Conservation (phyloP, 2,113 vertebrate genomes). For the Argyrosomus japonicus region DNA sequence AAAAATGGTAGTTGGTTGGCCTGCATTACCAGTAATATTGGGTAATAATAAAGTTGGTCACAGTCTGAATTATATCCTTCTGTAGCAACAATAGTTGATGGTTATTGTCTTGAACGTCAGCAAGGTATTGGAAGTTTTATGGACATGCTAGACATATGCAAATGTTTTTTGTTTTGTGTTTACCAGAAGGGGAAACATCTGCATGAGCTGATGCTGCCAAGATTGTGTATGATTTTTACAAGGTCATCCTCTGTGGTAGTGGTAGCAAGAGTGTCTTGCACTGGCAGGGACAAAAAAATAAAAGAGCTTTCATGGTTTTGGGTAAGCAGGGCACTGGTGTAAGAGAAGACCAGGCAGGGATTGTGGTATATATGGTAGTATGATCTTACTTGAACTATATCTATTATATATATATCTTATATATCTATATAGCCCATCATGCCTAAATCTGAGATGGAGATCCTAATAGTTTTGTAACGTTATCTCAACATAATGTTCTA, state of each 20-base stretch:
- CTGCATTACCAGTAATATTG: not conserved
- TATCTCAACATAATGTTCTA: too few relatives aligned
- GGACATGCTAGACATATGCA: not conserved
- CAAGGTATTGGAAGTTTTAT: not conserved
- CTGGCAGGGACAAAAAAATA: not conserved
- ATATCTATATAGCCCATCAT: not conserved
- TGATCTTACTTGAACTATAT: too few relatives aligned
- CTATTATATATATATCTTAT: too few relatives aligned
- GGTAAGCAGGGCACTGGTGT: not conserved
- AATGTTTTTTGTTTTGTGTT: not conserved
- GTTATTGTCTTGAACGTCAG: not conserved
- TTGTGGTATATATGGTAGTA: not conserved
- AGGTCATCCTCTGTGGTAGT: not conserved
- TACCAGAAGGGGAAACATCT: not conserved
- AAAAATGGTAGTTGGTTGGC: not conserved
- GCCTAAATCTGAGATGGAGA: too few relatives aligned
- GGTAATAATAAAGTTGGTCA: not conserved
- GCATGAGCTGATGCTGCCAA: not conserved
- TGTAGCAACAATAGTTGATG: not conserved
- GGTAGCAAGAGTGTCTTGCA: not conserved
- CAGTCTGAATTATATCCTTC: not conserved
- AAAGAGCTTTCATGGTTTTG: not conserved
- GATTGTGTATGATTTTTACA: not conserved
- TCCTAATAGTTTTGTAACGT: too few relatives aligned
- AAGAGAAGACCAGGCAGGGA: not conserved